These are phyloP conservation scores for Stichopus chloronotus DNA, from an alignment of 35 echinoderm and acorn worm species.

Conservation along the genomic window DNA sequence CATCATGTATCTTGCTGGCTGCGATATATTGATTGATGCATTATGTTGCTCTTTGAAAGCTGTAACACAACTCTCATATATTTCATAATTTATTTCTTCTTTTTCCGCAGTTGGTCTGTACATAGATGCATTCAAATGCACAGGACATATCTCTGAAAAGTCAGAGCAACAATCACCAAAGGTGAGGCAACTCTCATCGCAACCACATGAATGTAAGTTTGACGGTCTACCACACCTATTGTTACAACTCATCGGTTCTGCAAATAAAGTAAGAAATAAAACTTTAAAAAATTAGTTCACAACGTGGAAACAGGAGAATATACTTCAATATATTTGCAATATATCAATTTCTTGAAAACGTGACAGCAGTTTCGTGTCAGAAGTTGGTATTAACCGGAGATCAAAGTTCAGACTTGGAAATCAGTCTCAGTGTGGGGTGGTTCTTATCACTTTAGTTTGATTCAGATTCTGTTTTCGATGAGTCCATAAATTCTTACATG, in stretches of 20 bases:
- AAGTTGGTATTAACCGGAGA: no score
- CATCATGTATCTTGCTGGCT: conserved; percentile 13
- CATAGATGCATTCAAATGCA: background rate
- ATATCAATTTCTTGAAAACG: no score
- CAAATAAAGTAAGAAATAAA: background rate
- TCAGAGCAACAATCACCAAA: conserved; percentile 41
- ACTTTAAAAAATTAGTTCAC: background rate
- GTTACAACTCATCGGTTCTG: background rate
- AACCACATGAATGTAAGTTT: conserved; percentile 20
- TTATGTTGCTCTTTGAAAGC: background rate
- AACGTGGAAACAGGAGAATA: no score
- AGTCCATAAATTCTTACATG: no score
- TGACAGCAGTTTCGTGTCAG: no score
- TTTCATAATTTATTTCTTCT: background rate
- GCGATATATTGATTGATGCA: background rate
- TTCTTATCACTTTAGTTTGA: no score
- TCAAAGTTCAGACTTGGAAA: no score
- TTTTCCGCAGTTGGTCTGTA: background rate
- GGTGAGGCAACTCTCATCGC: background rate
- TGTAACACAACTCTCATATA: background rate
- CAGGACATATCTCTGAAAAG: background rate
- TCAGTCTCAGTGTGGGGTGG: no score
- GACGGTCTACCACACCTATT: conserved; percentile 17
- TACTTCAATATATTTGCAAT: no score
- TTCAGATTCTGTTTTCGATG: no score